Evolutionary conservation across 2,113 vertebrate species (phyloP).

Genomic region (Cottus gobio): DNA sequence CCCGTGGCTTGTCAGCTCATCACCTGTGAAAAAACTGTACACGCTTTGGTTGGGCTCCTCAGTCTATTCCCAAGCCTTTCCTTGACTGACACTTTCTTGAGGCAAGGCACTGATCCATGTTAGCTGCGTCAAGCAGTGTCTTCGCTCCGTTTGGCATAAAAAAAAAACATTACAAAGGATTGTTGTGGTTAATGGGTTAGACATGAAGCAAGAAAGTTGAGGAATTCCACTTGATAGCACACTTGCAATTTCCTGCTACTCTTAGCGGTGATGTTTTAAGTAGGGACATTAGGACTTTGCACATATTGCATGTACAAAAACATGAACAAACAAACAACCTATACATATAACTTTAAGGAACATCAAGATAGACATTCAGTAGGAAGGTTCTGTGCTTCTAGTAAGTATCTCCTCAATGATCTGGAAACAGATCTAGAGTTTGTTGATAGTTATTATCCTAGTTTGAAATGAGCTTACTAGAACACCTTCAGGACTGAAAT

Average conservation of each 20-base stretch:
- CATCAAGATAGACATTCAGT: no score
- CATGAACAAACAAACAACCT: not conserved
- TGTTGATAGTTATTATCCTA: no score
- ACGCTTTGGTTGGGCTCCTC: slow-evolving; percentile 18
- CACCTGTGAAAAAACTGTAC: slow-evolving; percentile 33
- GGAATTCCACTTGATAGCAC: not conserved
- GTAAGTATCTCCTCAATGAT: no score
- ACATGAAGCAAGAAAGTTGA: slow-evolving; percentile 5
- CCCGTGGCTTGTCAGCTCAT: slow-evolving; percentile 28
- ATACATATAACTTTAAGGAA: no score
- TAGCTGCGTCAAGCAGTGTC: slow-evolving; percentile 40
- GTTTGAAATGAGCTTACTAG: no score
- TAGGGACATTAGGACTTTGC: not conserved
- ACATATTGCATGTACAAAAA: not conserved
- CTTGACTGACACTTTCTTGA: slow-evolving; percentile 41
- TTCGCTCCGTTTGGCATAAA: slow-evolving; percentile 19
- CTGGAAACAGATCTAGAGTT: no score
- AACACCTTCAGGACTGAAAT: no score
- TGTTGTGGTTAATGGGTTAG: slow-evolving; percentile 17
- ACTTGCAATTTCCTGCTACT: not conserved
- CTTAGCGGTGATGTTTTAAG: not conserved
- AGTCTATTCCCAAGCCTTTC: slow-evolving; percentile 29
- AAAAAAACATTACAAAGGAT: slow-evolving; percentile 23
- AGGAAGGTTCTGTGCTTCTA: no score
- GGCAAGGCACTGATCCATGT: slow-evolving; percentile 11